phyloP scores from a whole-genome alignment of 2,888 invertebrate species.

The Sesamia inferens region DNA sequence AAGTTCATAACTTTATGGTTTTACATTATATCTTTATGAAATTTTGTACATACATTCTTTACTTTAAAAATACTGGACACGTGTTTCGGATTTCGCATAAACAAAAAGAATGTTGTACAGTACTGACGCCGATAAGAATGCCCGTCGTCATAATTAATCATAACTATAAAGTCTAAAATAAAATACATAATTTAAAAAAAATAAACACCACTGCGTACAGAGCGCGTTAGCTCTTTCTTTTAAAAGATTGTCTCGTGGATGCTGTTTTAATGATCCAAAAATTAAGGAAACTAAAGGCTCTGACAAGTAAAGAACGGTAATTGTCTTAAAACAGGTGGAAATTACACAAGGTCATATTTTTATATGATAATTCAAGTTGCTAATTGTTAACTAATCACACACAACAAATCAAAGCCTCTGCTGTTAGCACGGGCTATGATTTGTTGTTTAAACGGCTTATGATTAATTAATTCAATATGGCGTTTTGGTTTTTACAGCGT shows the following conservation, averaged over 20 bases:
- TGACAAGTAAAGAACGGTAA: conserved; percentile 35
- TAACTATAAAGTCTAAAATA: too few relatives aligned
- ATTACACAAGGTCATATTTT: conserved; percentile 36
- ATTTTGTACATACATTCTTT: too few relatives aligned
- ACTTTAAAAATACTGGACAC: too few relatives aligned
- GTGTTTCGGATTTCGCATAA: too few relatives aligned
- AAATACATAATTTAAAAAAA: too few relatives aligned
- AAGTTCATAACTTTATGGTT: too few relatives aligned
- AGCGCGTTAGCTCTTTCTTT: neutral
- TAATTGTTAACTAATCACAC: conserved; percentile 9
- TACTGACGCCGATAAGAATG: too few relatives aligned
- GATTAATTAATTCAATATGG: conserved; percentile 3
- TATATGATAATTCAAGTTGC: conserved; percentile 24
- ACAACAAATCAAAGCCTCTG: too few relatives aligned
- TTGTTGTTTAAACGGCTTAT: conserved; percentile 7
- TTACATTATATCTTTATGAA: too few relatives aligned
- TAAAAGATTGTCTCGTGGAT: neutral
- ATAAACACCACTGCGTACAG: too few relatives aligned
- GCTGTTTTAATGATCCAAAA: neutral
- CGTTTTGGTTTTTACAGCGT: neutral
- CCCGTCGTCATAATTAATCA: too few relatives aligned
- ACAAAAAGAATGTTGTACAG: too few relatives aligned
- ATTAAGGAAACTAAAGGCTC: conserved; percentile 12
- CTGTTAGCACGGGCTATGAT: conserved; percentile 2
- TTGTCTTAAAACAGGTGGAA: conserved; percentile 37